These are phyloP conservation scores for Maniola hyperantus DNA, from an alignment of 2,888 invertebrate genomes.

Conservation along the genomic window DNA sequence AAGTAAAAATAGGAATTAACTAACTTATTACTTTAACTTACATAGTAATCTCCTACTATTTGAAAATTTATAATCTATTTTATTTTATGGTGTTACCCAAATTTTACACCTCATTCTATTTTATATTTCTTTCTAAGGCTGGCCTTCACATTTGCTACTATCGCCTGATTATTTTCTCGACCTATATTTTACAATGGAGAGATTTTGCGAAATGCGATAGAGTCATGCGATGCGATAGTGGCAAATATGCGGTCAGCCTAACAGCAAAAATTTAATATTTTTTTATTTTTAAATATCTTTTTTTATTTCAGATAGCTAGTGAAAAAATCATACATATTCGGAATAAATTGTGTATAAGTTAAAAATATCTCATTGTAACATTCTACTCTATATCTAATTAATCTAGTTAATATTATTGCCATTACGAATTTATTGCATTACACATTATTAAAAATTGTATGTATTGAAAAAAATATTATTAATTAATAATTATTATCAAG, in stretches of 20 bases:
- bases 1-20: slow-evolving; percentile 63
- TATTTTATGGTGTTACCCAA: background rate
- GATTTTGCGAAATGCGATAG: too few species aligned
- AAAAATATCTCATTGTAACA: slow-evolving; percentile 41
- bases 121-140: slow-evolving; percentile 37
- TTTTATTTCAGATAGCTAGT: slow-evolving; percentile 38
- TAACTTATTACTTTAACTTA: slow-evolving; percentile 65
- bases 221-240: too few species aligned
- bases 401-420: slow-evolving; percentile 33
- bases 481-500: background rate
- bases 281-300: background rate
- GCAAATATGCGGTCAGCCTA: background rate
- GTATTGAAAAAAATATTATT: background rate
- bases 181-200: too few species aligned
- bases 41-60: slow-evolving; percentile 53
- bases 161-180: too few species aligned
- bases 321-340: slow-evolving; percentile 38
- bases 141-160: too few species aligned
- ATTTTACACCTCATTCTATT: slow-evolving; percentile 42
- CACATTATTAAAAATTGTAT: background rate
- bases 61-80: slow-evolving; percentile 42
- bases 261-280: background rate
- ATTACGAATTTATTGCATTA: slow-evolving; percentile 21
- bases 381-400: slow-evolving; percentile 21
- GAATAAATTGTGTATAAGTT: slow-evolving; percentile 29